phyloP scores from a whole-genome alignment of 2,797 vertebrate genomes.

The Thunnus albacares region DNA sequence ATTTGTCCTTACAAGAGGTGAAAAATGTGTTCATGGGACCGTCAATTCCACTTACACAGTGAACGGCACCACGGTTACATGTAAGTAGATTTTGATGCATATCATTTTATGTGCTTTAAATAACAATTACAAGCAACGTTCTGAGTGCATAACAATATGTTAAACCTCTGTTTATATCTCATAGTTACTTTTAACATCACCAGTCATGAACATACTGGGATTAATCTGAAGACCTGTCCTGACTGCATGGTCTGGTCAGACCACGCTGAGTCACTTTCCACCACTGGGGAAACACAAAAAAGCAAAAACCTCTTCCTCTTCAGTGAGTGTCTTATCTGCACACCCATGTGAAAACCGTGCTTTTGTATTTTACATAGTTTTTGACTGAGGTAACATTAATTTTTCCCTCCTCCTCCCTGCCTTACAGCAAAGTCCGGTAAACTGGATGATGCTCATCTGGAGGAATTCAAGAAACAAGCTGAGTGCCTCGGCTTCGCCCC shows the following conservation, averaged over 20 bases:
- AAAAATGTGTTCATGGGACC: conserved; percentile 7
- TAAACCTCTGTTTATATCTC: not conserved
- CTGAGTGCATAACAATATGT: not conserved
- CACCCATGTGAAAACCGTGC: not conserved
- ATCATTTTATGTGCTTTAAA: not conserved
- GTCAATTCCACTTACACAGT: not conserved
- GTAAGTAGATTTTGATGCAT: conserved; percentile 37
- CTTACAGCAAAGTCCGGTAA: conserved; percentile 55
- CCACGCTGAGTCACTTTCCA: rapidly evolving
- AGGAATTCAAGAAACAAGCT: conserved; percentile 63
- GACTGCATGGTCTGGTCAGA: conserved; percentile 62
- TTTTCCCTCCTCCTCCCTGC: not conserved
- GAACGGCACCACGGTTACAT: conserved; percentile 25
- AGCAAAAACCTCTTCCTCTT: conserved; percentile 50
- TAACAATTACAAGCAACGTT: not conserved
- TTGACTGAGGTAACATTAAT: not conserved
- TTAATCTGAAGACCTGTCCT: conserved; percentile 50
- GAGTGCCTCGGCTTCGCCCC: conserved; percentile 53
- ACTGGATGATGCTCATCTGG: conserved; percentile 38
- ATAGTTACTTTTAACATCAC: conserved; percentile 50
- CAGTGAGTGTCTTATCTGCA: conserved; percentile 53
- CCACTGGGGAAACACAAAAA: not conserved
- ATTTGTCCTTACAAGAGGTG: conserved; percentile 21
- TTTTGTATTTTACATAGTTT: not conserved
- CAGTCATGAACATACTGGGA: not conserved